A percentile compares a stretch with the other conserved stretches of the same genome.
These are phyloP conservation scores for Silurus aristotelis DNA, from an alignment of 2,797 vertebrate genomes.

Conservation along the genomic window DNA sequence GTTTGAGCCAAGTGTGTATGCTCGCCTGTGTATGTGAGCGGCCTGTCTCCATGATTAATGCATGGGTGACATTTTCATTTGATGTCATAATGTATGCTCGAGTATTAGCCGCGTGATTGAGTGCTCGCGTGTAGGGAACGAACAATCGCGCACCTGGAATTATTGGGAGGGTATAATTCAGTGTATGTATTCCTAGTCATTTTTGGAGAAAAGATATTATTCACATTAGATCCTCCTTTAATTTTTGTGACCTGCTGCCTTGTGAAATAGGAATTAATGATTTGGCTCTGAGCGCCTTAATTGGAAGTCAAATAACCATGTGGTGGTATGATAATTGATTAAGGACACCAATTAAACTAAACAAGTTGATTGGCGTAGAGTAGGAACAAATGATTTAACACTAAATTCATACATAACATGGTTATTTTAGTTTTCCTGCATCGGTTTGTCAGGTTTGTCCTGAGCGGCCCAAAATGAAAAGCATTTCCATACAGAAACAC, in stretches of 20 bases:
- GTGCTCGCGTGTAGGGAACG: conserved; percentile 17
- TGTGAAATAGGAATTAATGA: conserved; percentile 11
- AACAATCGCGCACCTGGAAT: conserved; percentile 16
- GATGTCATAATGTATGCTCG: conserved; percentile 33
- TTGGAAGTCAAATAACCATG: conserved; percentile 10
- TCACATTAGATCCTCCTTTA: conserved; percentile 58
- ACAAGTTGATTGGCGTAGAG: background rate
- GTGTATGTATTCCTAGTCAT: background rate
- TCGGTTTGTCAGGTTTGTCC: background rate
- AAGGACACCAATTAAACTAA: background rate
- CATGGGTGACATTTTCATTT: conserved; percentile 51
- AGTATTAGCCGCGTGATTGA: conserved; percentile 48
- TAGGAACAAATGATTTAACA: background rate
- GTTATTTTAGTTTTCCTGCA: background rate
- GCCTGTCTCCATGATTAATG: conserved; percentile 44
- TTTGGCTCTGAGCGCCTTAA: background rate
- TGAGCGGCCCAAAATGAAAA: background rate
- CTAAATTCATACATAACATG: background rate
- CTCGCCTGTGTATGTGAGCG: conserved; percentile 29
- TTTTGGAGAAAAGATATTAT: no score
- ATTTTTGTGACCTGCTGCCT: conserved; percentile 68
- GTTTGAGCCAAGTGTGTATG: conserved; percentile 40
- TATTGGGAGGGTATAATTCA: background rate
- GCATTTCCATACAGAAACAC: background rate
- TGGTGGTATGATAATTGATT: conserved; percentile 7